Evolutionary conservation across 2,797 vertebrate genomes (phyloP).

Genomic region (Leucoraja ocellata): DNA sequence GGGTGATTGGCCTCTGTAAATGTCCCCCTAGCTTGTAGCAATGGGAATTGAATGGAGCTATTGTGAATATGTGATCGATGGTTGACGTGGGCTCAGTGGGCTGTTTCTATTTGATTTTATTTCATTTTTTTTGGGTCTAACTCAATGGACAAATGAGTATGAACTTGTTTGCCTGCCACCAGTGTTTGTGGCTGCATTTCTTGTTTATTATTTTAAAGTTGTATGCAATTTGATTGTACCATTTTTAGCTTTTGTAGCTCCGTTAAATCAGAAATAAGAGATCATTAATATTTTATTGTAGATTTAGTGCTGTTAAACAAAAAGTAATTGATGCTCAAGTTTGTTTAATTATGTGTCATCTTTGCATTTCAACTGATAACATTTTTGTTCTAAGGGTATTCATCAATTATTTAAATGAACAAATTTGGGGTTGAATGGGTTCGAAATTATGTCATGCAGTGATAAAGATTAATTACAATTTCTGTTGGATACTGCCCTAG

Average conservation of each 20-base stretch:
- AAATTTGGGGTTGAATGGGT: not conserved
- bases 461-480: not conserved
- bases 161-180: not conserved
- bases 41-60: no score
- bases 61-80: no score
- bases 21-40: no score
- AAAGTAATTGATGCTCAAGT: not conserved
- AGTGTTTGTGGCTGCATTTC: not conserved
- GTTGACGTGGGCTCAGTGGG: no score
- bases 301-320: not conserved
- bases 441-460: not conserved
- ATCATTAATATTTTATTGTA: conserved; percentile 17
- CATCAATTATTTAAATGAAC: not conserved
- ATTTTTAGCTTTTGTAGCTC: not conserved
- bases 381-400: not conserved
- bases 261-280: not conserved
- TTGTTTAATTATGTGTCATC: not conserved
- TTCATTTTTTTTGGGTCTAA: not conserved
- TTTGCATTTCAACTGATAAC: not conserved
- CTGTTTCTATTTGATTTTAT: not conserved
- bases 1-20: no score
- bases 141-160: not conserved
- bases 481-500: not conserved
- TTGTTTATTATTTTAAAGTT: not conserved
- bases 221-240: not conserved